A percentile compares a stretch with the other conserved stretches of the same genome.
Conservation (phyloP, 2,888 invertebrate genomes). For the Dascillus cervinus region DNA sequence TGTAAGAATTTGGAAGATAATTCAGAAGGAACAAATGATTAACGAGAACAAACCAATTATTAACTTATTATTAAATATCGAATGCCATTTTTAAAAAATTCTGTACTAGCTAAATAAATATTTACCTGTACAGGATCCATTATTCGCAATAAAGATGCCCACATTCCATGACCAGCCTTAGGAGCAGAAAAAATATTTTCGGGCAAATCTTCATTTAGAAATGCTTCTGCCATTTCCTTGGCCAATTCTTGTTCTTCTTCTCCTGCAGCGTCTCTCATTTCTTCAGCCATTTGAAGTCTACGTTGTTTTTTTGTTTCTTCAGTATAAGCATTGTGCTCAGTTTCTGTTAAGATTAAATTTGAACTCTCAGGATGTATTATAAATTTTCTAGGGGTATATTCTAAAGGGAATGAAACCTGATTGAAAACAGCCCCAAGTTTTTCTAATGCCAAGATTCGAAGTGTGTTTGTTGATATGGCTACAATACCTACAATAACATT, state of each 20-base stretch:
- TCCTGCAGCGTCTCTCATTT: slow-evolving; percentile 95
- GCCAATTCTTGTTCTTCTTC: slow-evolving; percentile 94
- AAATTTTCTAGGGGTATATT: slow-evolving; percentile 94
- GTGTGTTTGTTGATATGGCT: slow-evolving; percentile 95
- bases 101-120: slow-evolving; percentile 1
- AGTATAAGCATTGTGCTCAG: slow-evolving; percentile 97
- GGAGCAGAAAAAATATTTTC: slow-evolving; percentile 93
- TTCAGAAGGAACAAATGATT: background rate
- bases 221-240: slow-evolving; percentile 95
- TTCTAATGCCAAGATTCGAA: slow-evolving; percentile 94
- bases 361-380: slow-evolving; percentile 87
- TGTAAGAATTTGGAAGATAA: too few relatives aligned
- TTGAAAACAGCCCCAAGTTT: slow-evolving; percentile 98
- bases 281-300: slow-evolving; percentile 94
- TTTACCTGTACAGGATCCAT: slow-evolving; percentile 66
- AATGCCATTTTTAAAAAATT: background rate
- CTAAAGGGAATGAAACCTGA: slow-evolving; percentile 85
- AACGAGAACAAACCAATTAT: background rate
- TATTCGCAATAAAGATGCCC: slow-evolving; percentile 87
- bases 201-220: slow-evolving; percentile 88
- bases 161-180: slow-evolving; percentile 91
- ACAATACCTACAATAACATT: slow-evolving; percentile 60
- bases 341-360: slow-evolving; percentile 86
- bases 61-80: too few relatives aligned
- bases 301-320: slow-evolving; percentile 89